These are phyloP conservation scores for Corythoichthys haematopterus DNA, from an alignment of 2,113 vertebrate species.

Conservation along the genomic window DNA sequence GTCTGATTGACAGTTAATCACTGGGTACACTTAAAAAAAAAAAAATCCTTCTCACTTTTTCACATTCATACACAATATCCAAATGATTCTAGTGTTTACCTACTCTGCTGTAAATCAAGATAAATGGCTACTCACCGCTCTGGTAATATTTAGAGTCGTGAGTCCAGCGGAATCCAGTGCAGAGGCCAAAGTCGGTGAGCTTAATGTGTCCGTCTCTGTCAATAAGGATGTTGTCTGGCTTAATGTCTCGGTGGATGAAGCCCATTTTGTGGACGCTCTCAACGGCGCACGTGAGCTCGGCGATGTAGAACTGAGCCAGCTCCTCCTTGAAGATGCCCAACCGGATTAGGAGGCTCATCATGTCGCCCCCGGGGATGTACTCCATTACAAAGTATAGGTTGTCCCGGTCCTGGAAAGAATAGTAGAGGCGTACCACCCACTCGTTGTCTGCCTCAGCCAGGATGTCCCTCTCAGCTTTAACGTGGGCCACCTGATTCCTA, in stretches of 20 bases:
- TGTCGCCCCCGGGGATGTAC: slow-evolving; percentile 99
- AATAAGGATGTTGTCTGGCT: slow-evolving; percentile 98
- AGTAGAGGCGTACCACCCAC: slow-evolving; percentile 98
- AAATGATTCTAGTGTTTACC: too few relatives aligned
- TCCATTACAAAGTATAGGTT: slow-evolving; percentile 99
- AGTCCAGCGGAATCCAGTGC: slow-evolving; percentile 98
- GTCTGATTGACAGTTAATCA: too few relatives aligned
- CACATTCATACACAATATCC: too few relatives aligned
- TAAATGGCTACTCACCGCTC: slow-evolving; percentile 79
- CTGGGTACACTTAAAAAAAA: too few relatives aligned
- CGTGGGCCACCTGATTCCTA: slow-evolving; percentile 96
- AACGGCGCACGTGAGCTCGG: slow-evolving; percentile 92
- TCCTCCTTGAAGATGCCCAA: slow-evolving; percentile 95
- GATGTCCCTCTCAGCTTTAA: slow-evolving; percentile 97
- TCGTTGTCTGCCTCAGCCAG: slow-evolving; percentile 97
- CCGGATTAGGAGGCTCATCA: slow-evolving; percentile 98
- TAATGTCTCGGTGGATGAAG: slow-evolving; percentile 99
- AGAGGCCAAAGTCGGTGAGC: slow-evolving; percentile 94
- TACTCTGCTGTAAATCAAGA: not conserved
- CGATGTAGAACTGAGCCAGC: slow-evolving; percentile 94
- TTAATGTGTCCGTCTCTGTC: slow-evolving; percentile 97
- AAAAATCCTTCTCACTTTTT: too few relatives aligned
- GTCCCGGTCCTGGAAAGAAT: slow-evolving; percentile 98
- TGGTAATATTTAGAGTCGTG: slow-evolving; percentile 99
- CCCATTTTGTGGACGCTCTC: slow-evolving; percentile 99